phyloP scores from a whole-genome alignment of 2,113 vertebrate genomes.

The Physeter macrocephalus region DNA sequence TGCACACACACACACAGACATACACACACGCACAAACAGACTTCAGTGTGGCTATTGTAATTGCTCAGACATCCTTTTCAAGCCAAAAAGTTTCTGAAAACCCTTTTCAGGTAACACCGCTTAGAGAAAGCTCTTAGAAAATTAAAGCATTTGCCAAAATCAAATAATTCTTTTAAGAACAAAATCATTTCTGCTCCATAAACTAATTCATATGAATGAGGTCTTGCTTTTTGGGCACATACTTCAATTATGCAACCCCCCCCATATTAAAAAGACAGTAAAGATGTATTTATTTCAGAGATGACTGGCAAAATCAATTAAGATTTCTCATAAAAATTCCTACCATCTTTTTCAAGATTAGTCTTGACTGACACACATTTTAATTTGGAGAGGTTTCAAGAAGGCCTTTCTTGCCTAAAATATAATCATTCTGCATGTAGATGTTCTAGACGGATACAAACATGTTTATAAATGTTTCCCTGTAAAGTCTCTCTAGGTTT shows the following conservation, averaged over 20 bases:
- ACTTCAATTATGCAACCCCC: background rate
- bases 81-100: background rate
- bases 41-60: background rate
- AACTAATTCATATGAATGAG: background rate
- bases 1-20: background rate
- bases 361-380: slow-evolving; percentile 23
- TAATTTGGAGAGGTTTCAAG: background rate
- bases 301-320: slow-evolving; percentile 19
- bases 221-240: background rate
- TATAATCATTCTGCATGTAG: background rate
- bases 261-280: background rate
- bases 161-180: background rate
- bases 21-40: background rate
- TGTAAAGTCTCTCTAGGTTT: background rate
- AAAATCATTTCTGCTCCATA: background rate
- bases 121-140: background rate
- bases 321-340: slow-evolving; percentile 54
- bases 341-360: slow-evolving; percentile 33
- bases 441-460: background rate
- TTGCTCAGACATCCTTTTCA: background rate
- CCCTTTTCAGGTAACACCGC: background rate
- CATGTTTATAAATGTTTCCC: background rate
- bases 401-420: background rate
- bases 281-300: background rate
- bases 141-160: background rate